Evolutionary conservation across 92 coral and sea anemone genomes (phyloP), one percentile per base, ranked within the genome.

Genomic region (Palythoa heliodiscus): DNA sequence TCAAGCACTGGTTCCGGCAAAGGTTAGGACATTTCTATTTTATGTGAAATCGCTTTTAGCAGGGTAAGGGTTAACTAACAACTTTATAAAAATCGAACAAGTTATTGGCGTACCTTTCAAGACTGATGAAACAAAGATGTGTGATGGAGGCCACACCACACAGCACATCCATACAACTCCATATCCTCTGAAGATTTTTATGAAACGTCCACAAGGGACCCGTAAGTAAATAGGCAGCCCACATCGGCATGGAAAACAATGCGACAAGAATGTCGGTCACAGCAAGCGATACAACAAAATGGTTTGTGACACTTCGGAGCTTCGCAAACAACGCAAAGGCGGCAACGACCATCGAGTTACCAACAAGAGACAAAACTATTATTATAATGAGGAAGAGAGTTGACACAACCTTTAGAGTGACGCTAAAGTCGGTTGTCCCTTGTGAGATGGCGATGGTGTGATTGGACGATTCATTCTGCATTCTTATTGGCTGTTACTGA

Each of bases 211-310:
- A 93, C 23, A 52, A 67, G 19, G 95, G 97, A 0, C 97, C 97
- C 39, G 97, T 93, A 29, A 92, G 64, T 10, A 93, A 82, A 57
- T 87, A 93, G 0, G 95, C 95, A 47, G 91, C 95, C 97, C 97
- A 93, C n/a, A 93, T 86, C 12, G 97, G 97, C 97, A 93, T 93
- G 6, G 97, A 93, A 77, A 93, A 93, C 75, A 93, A 71, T n/a
- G 97, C 97, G 5, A 93, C 97, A 2, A 93, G 87, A 38, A 93
- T 89, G 50, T 93, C 97, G 4, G 97, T 93, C 71, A 92, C 92
- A 0, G 97, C 97, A 60, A 93, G 83, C 3, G 97, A 93, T 47
- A 91, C 94, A 54, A 93, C 93, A 20, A 93, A 89, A 75, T 87
- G 92, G 86, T 93, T 93, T 4, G 97, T 93, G 10, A 93, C 95